These are phyloP conservation scores for Eupithecia inturbata DNA, from an alignment of 2,888 invertebrate genomes.

Conservation along the genomic window DNA sequence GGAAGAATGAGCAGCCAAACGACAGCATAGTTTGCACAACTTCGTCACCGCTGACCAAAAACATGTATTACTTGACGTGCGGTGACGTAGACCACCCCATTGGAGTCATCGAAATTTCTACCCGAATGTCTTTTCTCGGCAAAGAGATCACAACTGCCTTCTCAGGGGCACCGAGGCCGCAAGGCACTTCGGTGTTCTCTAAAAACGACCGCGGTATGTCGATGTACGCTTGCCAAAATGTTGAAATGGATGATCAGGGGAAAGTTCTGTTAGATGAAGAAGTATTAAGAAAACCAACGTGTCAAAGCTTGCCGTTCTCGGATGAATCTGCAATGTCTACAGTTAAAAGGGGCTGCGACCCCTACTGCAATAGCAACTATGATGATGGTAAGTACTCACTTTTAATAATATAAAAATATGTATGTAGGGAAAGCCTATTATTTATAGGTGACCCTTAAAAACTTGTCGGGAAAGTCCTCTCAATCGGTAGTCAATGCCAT, in stretches of 20 bases:
- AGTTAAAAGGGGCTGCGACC: constrained; percentile 47
- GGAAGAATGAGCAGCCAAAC: constrained; percentile 69
- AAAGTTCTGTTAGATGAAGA: constrained; percentile 76
- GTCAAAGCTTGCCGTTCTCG: constrained; percentile 57
- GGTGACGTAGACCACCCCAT: constrained; percentile 65
- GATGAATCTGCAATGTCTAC: constrained; percentile 56
- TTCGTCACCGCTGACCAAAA: constrained; percentile 71
- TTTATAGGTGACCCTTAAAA: not conserved
- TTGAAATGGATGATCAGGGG: constrained; percentile 78
- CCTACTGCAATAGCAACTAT: constrained; percentile 33
- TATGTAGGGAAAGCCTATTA: not conserved
- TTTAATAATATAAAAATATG: too few species aligned
- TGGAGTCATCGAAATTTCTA: constrained; percentile 73
- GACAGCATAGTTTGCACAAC: constrained; percentile 76
- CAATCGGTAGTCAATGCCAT: not conserved
- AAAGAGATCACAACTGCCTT: constrained; percentile 80
- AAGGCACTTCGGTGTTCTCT: constrained; percentile 62
- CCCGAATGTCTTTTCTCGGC: constrained; percentile 77
- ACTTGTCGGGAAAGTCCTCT: not conserved
- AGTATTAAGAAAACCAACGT: constrained; percentile 55
- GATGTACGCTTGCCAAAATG: constrained; percentile 77
- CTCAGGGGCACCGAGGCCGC: constrained; percentile 64
- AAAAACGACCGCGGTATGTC: constrained; percentile 76
- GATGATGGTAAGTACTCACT: constrained; percentile 49
- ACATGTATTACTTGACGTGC: constrained; percentile 72